phyloP scores from a whole-genome alignment of 2,888 invertebrate genomes.

The Pyralis farinalis region DNA sequence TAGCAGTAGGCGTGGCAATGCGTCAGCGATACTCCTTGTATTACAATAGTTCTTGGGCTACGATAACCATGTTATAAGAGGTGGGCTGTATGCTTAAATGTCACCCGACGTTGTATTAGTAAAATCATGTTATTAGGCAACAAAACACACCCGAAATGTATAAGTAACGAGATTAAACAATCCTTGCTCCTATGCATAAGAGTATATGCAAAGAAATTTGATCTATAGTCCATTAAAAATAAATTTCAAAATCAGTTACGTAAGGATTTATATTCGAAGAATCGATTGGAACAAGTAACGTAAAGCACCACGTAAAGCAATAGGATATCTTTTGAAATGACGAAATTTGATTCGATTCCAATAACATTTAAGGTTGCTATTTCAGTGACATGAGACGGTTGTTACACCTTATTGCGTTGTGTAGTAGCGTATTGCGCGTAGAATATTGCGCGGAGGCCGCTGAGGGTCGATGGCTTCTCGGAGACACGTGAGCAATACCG shows the following conservation, averaged over 20 bases:
- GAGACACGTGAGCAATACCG: conserved; percentile 77
- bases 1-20: no score
- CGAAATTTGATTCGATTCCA: background rate
- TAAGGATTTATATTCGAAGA: conserved; percentile 35
- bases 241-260: conserved; percentile 33
- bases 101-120: no score
- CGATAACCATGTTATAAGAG: no score
- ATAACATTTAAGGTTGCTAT: conserved; percentile 17
- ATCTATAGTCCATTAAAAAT: conserved; percentile 22
- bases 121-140: conserved; percentile 24
- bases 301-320: conserved; percentile 3
- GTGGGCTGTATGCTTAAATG: no score
- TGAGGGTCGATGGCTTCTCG: conserved; percentile 74
- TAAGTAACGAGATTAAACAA: conserved; percentile 25
- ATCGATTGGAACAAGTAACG: conserved; percentile 42
- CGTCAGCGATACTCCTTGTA: no score
- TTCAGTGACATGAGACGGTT: conserved; percentile 7
- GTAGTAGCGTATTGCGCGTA: conserved; percentile 56
- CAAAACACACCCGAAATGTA: conserved; percentile 24
- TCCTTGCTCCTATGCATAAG: background rate
- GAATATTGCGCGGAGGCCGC: conserved; percentile 74
- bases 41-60: no score
- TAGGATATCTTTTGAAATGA: background rate
- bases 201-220: conserved; percentile 22
- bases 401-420: conserved; percentile 28